Conservation (phyloP, 2,113 vertebrate genomes). For the Pterophyllum scalare region DNA sequence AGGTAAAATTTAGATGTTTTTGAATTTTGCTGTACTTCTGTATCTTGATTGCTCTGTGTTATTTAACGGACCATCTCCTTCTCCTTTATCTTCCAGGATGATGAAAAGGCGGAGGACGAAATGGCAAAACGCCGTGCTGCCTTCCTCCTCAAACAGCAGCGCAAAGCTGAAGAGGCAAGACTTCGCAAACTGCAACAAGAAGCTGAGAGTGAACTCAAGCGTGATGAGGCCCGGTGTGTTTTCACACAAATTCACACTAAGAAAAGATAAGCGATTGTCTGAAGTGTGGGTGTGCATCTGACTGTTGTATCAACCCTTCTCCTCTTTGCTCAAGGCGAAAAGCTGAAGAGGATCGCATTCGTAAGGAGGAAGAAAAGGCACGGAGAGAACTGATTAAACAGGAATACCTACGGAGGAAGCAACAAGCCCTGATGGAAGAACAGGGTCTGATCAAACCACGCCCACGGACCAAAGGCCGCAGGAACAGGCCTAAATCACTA, state of each 20-base stretch:
- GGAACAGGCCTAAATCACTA: conserved; percentile 88
- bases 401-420: conserved; percentile 92
- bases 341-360: conserved; percentile 92
- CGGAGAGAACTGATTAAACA: conserved; percentile 95
- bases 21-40: not conserved
- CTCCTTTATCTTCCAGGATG: conserved; percentile 81
- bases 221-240: conserved; percentile 90
- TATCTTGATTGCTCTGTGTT: not conserved
- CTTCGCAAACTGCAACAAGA: conserved; percentile 90
- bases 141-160: conserved; percentile 94
- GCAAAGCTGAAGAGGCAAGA: conserved; percentile 92
- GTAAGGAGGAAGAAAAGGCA: conserved; percentile 96
- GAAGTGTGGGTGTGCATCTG: not conserved
- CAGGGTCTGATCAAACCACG: conserved; percentile 90
- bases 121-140: conserved; percentile 92
- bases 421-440: conserved; percentile 91
- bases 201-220: conserved; percentile 89
- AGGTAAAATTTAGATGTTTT: conserved; percentile 79
- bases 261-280: not conserved
- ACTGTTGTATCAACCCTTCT: not conserved
- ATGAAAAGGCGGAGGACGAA: conserved; percentile 94
- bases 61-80: not conserved
- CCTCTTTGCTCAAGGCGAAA: conserved; percentile 84
- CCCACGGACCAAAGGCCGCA: conserved; percentile 85
- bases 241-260: not conserved